Conservation (phyloP, 2,113 vertebrate species). For the Eublepharis macularius region DNA sequence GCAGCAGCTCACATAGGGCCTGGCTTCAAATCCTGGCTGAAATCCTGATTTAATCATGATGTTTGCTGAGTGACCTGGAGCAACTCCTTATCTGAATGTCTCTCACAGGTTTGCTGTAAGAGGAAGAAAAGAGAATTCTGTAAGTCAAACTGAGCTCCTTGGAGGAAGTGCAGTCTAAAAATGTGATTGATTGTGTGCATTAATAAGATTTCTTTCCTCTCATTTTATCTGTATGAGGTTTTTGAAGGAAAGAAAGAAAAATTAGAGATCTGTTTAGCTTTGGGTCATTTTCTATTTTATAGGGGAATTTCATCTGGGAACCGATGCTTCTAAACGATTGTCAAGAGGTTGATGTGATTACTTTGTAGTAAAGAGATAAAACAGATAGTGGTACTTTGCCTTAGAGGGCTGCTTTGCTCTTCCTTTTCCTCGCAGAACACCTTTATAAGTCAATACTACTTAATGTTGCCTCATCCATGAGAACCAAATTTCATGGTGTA, state of each 20-base stretch:
- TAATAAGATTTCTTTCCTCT: background rate
- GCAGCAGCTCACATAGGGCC: no score
- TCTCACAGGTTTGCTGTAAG: no score
- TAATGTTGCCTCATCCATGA: no score
- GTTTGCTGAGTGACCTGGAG: no score
- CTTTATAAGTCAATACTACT: no score
- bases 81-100: no score
- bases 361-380: background rate
- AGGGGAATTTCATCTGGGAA: background rate
- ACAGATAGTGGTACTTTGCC: background rate
- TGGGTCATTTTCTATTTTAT: fast-evolving
- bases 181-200: background rate
- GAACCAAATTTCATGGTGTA: no score
- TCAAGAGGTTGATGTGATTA: background rate
- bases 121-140: no score
- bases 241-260: background rate
- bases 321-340: background rate
- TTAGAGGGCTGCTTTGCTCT: background rate
- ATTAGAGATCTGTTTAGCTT: background rate
- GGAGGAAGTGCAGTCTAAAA: no score
- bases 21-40: no score
- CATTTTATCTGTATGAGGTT: background rate
- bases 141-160: no score
- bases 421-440: background rate
- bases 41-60: no score